A percentile compares a stretch with the other conserved stretches of the same genome.
Evolutionary conservation across 2,113 vertebrate species (phyloP).

Genomic region (Sorex araneus): DNA sequence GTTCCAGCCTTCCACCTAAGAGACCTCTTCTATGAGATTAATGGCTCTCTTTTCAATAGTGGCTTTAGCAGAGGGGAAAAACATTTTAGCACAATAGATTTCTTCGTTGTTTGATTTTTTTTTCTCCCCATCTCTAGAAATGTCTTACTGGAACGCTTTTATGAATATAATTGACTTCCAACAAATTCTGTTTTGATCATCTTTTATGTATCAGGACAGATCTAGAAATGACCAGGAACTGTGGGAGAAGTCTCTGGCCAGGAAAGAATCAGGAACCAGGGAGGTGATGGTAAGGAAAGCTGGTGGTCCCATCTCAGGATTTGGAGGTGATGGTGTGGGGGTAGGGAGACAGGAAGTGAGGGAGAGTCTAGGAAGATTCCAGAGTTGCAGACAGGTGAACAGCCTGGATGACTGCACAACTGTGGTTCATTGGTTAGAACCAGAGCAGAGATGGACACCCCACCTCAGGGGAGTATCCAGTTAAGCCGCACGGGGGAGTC

Average conservation of each 20-base stretch:
- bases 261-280: not conserved
- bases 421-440: not conserved
- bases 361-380: not conserved
- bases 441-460: not conserved
- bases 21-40: not conserved
- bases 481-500: not conserved
- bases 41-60: not conserved
- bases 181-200: constrained; percentile 15
- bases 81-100: no score
- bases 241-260: not conserved
- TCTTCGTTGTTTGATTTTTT: not conserved
- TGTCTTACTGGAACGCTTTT: not conserved
- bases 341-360: not conserved
- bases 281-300: not conserved
- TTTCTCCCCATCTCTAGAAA: not conserved
- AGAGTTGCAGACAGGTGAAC: not conserved
- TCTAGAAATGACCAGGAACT: not conserved
- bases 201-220: not conserved
- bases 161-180: constrained; percentile 4
- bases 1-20: not conserved
- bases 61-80: not conserved
- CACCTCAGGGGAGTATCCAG: no score
- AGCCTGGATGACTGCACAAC: not conserved
- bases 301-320: not conserved
- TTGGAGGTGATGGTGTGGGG: no score